A percentile compares a stretch with the other conserved stretches of the same genome.
These are phyloP conservation scores for Brachionus paranguensis DNA, from an alignment of 1,140 invertebrate species.

Conservation along the genomic window DNA sequence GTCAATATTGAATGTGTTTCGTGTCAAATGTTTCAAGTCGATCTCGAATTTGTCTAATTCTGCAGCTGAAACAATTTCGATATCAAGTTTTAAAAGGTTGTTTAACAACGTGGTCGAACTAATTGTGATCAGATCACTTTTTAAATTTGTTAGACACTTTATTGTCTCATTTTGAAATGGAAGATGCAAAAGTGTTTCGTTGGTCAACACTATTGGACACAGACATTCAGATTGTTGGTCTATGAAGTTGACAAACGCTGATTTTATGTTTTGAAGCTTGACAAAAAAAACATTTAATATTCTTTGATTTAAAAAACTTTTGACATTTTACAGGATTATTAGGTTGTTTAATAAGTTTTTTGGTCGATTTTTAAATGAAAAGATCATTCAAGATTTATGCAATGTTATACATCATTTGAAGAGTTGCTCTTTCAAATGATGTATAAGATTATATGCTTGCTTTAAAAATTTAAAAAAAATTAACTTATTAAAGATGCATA, in stretches of 20 bases:
- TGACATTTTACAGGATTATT: no score
- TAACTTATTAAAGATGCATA: no score
- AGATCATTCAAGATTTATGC: no score
- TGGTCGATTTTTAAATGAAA: no score
- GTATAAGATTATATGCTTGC: no score
- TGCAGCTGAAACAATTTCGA: background rate
- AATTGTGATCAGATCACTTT: background rate
- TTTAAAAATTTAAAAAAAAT: no score
- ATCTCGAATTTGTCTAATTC: background rate
- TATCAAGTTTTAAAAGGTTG: background rate
- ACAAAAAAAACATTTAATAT: background rate
- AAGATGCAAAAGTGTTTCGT: background rate
- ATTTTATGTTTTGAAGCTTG: background rate
- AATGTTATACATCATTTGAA: no score
- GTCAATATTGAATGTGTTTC: background rate
- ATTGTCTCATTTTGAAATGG: background rate
- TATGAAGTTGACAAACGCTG: constrained; percentile 7
- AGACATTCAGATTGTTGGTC: constrained; percentile 22
- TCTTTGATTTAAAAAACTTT: no score
- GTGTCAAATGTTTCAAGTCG: background rate
- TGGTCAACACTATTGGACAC: background rate
- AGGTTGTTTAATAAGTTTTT: no score
- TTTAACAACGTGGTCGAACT: background rate
- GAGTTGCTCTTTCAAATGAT: no score
- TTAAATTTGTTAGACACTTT: background rate